phyloP scores from a whole-genome alignment of 2,888 invertebrate species.

The Amiota mariae region DNA sequence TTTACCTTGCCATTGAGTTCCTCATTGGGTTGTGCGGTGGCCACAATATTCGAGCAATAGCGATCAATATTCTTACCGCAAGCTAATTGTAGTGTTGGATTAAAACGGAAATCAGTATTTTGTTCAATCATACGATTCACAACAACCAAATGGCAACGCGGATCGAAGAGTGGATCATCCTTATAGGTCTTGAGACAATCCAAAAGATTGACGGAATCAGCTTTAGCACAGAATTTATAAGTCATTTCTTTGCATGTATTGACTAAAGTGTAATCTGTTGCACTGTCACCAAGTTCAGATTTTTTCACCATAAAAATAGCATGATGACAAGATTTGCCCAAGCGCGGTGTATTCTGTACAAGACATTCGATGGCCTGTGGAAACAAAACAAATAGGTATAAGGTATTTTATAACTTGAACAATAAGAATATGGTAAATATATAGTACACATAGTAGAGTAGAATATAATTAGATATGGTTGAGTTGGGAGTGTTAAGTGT shows the following conservation, averaged over 20 bases:
- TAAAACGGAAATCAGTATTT: slow-evolving; percentile 91
- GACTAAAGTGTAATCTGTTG: slow-evolving; percentile 88
- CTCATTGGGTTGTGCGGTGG: slow-evolving; percentile 77
- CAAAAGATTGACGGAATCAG: slow-evolving; percentile 80
- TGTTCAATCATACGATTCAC: slow-evolving; percentile 91
- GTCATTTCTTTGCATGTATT: slow-evolving; percentile 91
- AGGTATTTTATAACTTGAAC: neutral
- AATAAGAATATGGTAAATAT: neutral
- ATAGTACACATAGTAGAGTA: no score
- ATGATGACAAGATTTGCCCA: slow-evolving; percentile 83
- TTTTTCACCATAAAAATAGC: slow-evolving; percentile 89
- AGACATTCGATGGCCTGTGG: slow-evolving; percentile 86
- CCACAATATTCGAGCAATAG: slow-evolving; percentile 77
- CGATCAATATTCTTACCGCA: slow-evolving; percentile 88
- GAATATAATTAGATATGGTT: slow-evolving; percentile 18
- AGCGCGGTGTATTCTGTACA: slow-evolving; percentile 77
- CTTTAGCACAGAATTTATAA: slow-evolving; percentile 85
- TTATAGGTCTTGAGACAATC: slow-evolving; percentile 86
- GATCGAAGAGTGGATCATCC: slow-evolving; percentile 85
- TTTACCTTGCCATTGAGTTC: slow-evolving; percentile 85
- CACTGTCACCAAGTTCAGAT: slow-evolving; percentile 89
- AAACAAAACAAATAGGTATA: neutral
- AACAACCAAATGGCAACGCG: slow-evolving; percentile 88
- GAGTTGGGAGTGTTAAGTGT: slow-evolving; percentile 1
- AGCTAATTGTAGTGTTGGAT: slow-evolving; percentile 86